Conservation (phyloP, 2,888 invertebrate genomes). For the Caenorhabditis wallacei region DNA sequence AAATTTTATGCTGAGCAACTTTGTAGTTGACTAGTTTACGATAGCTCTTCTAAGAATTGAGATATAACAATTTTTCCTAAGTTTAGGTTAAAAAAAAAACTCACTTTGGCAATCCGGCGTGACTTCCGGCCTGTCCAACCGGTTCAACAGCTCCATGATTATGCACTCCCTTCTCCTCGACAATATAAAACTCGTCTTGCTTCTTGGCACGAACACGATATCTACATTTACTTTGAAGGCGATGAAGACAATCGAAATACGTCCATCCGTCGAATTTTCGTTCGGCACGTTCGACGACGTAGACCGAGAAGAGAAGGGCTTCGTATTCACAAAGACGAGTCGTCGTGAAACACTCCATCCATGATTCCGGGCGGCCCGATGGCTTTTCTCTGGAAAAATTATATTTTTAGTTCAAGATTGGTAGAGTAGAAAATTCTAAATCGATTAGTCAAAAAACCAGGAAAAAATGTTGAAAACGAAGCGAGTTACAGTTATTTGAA, state of each 20-base stretch:
- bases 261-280: constrained; percentile 69
- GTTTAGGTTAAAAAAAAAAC: constrained; percentile 8
- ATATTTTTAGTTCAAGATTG: background rate
- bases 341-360: constrained; percentile 74
- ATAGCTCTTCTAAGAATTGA: no score
- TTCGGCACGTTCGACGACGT: constrained; percentile 63
- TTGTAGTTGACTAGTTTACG: no score
- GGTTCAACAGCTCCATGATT: constrained; percentile 72
- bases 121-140: constrained; percentile 70
- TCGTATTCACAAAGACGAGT: constrained; percentile 64
- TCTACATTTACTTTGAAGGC: constrained; percentile 73
- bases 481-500: no score
- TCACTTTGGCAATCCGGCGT: constrained; percentile 73
- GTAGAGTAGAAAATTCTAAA: background rate
- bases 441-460: no score
- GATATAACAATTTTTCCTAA: no score
- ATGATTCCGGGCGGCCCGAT: constrained; percentile 51
- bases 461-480: no score
- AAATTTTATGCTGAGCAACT: no score
- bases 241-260: constrained; percentile 73
- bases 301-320: constrained; percentile 75
- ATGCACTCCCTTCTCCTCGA: constrained; percentile 71
- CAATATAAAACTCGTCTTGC: constrained; percentile 70
- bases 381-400: constrained; percentile 35
- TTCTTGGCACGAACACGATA: constrained; percentile 64